A percentile compares a stretch with the other conserved stretches of the same genome.
Evolutionary conservation across 2,888 invertebrate genomes (phyloP).

Genomic region (Azorinus chamasolen): DNA sequence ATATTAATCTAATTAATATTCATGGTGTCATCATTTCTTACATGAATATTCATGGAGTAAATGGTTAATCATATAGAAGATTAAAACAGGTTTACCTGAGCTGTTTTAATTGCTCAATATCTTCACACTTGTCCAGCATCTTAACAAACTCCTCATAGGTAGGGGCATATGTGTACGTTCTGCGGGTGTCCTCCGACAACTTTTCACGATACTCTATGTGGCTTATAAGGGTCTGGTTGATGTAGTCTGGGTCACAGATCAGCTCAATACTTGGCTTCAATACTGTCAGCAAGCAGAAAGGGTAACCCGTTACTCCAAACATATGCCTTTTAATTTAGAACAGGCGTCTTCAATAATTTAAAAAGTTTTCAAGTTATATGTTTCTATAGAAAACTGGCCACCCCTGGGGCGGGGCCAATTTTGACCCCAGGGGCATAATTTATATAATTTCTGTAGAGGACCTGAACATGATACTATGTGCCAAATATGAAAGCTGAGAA

Average conservation of each 20-base stretch:
- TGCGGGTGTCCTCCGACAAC: constrained; percentile 90
- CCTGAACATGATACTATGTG: too few relatives aligned
- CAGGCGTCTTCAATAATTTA: too few relatives aligned
- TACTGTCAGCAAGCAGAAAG: constrained; percentile 87
- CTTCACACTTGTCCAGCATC: constrained; percentile 93
- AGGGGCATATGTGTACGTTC: constrained; percentile 95
- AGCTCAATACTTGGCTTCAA: constrained; percentile 94
- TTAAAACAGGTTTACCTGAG: constrained; percentile 91
- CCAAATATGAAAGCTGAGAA: too few relatives aligned
- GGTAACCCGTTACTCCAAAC: not conserved
- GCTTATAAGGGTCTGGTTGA: constrained; percentile 94
- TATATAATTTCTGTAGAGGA: too few relatives aligned
- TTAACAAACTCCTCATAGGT: constrained; percentile 96
- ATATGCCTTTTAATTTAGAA: not conserved
- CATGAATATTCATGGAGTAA: too few relatives aligned
- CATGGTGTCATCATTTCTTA: too few relatives aligned
- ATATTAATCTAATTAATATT: too few relatives aligned
- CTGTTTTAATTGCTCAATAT: constrained; percentile 93
- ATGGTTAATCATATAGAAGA: too few relatives aligned
- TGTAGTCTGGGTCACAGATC: constrained; percentile 95
- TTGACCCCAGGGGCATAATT: too few relatives aligned
- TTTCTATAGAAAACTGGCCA: too few relatives aligned
- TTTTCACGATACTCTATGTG: constrained; percentile 93
- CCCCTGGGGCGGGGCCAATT: too few relatives aligned
- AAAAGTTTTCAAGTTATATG: too few relatives aligned